Evolutionary conservation across 2,888 invertebrate species (phyloP).

Genomic region (Neoaliturus tenellus): DNA sequence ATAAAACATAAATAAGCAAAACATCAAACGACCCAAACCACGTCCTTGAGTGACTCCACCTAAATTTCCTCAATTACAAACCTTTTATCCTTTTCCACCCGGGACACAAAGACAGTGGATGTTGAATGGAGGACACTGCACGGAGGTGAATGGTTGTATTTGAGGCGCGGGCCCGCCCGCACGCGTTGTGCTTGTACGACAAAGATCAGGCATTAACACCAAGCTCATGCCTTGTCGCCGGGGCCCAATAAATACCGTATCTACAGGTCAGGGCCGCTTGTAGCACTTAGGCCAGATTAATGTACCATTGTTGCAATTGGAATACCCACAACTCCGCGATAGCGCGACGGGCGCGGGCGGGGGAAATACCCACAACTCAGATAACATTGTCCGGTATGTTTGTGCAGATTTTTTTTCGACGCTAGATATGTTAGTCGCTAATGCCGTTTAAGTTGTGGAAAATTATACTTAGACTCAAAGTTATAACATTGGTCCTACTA

Average conservation of each 20-base stretch:
- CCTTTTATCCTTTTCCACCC: neutral
- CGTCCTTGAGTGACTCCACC: neutral
- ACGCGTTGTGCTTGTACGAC: neutral
- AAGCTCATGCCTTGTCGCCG: conserved; percentile 11
- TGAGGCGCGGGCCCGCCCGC: neutral
- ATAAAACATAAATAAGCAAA: no score
- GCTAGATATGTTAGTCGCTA: no score
- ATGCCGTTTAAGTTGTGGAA: no score
- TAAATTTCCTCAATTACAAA: neutral
- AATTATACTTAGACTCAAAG: no score
- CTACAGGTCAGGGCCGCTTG: conserved; percentile 34
- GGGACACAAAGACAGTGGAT: neutral
- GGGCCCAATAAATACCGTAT: conserved; percentile 29
- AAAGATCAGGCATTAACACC: conserved; percentile 37
- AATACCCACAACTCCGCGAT: conserved; percentile 16
- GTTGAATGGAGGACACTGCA: neutral
- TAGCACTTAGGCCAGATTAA: conserved; percentile 21
- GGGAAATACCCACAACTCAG: no score
- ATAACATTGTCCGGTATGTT: no score
- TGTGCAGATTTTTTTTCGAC: no score
- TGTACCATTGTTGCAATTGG: conserved; percentile 38
- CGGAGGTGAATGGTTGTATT: conserved; percentile 3
- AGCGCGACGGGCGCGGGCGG: conserved; percentile 14
- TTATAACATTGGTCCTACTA: no score
- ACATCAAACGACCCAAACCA: neutral